Conservation (phyloP, 2,113 vertebrate genomes). For the Chaetops frenatus region DNA sequence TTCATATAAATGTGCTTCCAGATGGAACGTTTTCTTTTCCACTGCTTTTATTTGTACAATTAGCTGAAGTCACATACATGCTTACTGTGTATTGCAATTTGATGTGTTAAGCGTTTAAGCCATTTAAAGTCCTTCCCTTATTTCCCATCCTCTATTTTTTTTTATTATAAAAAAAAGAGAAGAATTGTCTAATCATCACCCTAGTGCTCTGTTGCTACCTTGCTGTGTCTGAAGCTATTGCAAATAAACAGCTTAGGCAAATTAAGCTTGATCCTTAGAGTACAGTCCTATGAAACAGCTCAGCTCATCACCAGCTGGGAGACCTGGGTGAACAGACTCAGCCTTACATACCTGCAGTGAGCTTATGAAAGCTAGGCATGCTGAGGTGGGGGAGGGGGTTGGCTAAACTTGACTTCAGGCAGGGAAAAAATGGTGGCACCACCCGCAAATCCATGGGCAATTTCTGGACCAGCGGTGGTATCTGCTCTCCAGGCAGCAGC, state of each 20-base stretch:
- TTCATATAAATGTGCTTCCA: not conserved
- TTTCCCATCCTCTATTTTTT: not conserved
- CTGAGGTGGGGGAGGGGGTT: not conserved
- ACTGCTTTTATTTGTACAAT: constrained; percentile 11
- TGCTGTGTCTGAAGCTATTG: not conserved
- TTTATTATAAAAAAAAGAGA: not conserved
- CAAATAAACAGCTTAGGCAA: constrained; percentile 13
- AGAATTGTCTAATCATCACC: not conserved
- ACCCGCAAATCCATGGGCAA: not conserved
- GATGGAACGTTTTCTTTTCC: not conserved
- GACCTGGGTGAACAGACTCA: not conserved
- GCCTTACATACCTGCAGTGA: not conserved
- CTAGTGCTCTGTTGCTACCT: not conserved
- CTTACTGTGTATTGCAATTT: constrained; percentile 15
- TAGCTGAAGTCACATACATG: not conserved
- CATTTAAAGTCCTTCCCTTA: not conserved
- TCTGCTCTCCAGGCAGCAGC: not conserved
- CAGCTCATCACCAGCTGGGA: constrained; percentile 44
- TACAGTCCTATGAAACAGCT: constrained; percentile 2
- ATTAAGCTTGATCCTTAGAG: constrained; percentile 42
- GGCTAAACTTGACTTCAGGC: not conserved
- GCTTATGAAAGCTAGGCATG: constrained; percentile 18
- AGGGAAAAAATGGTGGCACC: not conserved
- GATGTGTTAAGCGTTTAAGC: not conserved
- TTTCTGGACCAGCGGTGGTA: constrained; percentile 24